phyloP scores from a whole-genome alignment of 2,888 invertebrate genomes.

The Spilosoma lubricipeda region DNA sequence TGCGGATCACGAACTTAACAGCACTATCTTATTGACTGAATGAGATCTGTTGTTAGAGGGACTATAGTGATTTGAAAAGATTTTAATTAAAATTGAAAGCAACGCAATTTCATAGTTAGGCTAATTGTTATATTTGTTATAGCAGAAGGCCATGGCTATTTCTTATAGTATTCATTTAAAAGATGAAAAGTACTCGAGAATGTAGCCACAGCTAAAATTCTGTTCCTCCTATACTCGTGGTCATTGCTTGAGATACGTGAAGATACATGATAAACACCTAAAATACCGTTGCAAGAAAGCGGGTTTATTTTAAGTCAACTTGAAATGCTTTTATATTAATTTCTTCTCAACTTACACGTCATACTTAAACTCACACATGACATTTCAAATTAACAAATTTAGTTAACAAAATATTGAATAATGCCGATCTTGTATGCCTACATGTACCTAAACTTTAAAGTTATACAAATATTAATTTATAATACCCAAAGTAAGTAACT shows the following conservation, averaged over 20 bases:
- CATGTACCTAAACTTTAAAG: not conserved
- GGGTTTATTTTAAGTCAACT: not conserved
- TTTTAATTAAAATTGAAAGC: slow-evolving; percentile 22
- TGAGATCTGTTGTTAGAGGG: slow-evolving; percentile 41
- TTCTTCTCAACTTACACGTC: not conserved
- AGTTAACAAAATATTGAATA: too few relatives aligned
- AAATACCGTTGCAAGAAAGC: not conserved
- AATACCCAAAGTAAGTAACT: too few relatives aligned
- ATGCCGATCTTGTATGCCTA: too few relatives aligned
- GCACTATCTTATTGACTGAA: slow-evolving; percentile 55
- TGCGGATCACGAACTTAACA: slow-evolving; percentile 57
- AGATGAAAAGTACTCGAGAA: not conserved
- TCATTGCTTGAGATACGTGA: not conserved
- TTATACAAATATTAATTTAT: too few relatives aligned
- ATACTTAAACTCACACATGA: not conserved
- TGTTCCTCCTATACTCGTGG: not conserved
- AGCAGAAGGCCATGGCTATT: not conserved
- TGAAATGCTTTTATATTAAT: not conserved
- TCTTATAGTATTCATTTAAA: not conserved
- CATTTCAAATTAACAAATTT: too few relatives aligned
- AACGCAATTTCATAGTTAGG: not conserved
- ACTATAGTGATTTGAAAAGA: slow-evolving; percentile 36
- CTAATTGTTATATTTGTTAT: not conserved
- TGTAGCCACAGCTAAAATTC: not conserved
- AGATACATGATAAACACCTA: not conserved